phyloP scores from a whole-genome alignment of 2,888 invertebrate species.

The Cordylochernes scorpioides region DNA sequence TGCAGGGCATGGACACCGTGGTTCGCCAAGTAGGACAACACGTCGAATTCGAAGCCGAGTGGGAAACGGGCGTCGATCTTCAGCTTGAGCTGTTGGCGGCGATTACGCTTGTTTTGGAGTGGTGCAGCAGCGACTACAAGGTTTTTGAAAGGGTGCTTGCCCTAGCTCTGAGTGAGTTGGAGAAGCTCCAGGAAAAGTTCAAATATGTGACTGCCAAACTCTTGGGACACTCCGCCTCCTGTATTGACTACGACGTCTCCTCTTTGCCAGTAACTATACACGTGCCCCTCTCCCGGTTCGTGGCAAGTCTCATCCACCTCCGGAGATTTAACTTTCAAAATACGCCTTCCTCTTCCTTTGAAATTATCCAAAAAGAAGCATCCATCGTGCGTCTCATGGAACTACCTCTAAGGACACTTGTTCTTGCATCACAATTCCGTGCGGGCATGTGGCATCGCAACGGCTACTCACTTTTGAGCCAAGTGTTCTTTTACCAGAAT shows the following conservation, averaged over 20 bases:
- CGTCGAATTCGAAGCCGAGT: conserved; percentile 95
- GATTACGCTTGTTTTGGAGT: conserved; percentile 56
- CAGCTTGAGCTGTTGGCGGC: conserved; percentile 76
- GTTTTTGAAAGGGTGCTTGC: conserved; percentile 42
- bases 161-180: conserved; percentile 38
- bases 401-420: conserved; percentile 50
- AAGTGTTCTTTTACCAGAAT: conserved; percentile 84
- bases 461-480: conserved; percentile 84
- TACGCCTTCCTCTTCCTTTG: conserved; percentile 44
- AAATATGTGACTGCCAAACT: conserved; percentile 10
- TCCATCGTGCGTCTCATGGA: conserved; percentile 54
- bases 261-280: conserved; percentile 72
- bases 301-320: conserved; percentile 61
- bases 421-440: conserved; percentile 38
- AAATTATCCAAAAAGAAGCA: conserved; percentile 24
- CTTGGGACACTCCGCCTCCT: conserved; percentile 29
- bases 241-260: conserved; percentile 68
- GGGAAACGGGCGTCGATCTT: conserved; percentile 94
- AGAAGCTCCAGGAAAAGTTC: conserved; percentile 26
- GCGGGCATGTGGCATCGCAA: conserved; percentile 96
- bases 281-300: conserved; percentile 62
- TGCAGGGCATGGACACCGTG: conserved; percentile 46
- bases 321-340: conserved; percentile 42
- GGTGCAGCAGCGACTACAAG: conserved; percentile 58
- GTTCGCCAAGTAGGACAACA: conserved; percentile 66